Percentiles rank a stretch among this genome's conserved stretches.
Conservation (phyloP, 2,888 invertebrate genomes). For the Anarsia innoxiella region DNA sequence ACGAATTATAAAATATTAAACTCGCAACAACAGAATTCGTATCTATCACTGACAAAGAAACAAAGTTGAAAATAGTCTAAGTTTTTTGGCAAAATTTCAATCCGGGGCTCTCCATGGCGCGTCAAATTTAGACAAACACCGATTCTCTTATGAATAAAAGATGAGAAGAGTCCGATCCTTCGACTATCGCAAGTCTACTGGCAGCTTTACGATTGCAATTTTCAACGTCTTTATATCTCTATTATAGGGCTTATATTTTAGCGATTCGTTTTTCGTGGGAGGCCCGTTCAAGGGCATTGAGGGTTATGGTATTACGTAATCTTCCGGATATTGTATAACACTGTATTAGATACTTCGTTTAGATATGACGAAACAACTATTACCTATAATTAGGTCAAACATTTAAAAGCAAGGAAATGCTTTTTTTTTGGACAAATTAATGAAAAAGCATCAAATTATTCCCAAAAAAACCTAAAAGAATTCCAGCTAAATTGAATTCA, state of each 20-base stretch:
- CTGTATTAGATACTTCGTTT: too few species aligned
- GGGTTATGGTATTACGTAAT: too few species aligned
- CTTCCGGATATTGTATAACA: too few species aligned
- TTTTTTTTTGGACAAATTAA: too few species aligned
- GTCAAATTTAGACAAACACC: constrained; percentile 18
- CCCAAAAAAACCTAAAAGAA: too few species aligned
- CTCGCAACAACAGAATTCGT: constrained; percentile 5
- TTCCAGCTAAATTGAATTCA: too few species aligned
- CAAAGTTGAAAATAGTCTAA: constrained; percentile 14
- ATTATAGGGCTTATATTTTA: constrained; percentile 17
- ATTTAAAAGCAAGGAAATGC: too few species aligned
- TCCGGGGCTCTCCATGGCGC: constrained; percentile 10
- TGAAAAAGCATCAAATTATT: too few species aligned
- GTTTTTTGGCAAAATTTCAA: constrained; percentile 18
- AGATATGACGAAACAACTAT: too few species aligned
- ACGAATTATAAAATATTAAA: constrained; percentile 1
- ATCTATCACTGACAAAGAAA: constrained; percentile 12
- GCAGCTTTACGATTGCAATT: constrained; percentile 19
- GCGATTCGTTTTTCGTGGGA: too few species aligned
- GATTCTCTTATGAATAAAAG: constrained; percentile 16
- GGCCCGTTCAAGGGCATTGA: too few species aligned
- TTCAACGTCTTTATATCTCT: constrained; percentile 15
- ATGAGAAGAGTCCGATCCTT: constrained; percentile 14
- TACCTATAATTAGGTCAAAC: too few species aligned
- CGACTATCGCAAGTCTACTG: constrained; percentile 14